Base-by-base conservation (phyloP, 2,888 invertebrate genomes). In the Brachypterus glaber region DNA sequence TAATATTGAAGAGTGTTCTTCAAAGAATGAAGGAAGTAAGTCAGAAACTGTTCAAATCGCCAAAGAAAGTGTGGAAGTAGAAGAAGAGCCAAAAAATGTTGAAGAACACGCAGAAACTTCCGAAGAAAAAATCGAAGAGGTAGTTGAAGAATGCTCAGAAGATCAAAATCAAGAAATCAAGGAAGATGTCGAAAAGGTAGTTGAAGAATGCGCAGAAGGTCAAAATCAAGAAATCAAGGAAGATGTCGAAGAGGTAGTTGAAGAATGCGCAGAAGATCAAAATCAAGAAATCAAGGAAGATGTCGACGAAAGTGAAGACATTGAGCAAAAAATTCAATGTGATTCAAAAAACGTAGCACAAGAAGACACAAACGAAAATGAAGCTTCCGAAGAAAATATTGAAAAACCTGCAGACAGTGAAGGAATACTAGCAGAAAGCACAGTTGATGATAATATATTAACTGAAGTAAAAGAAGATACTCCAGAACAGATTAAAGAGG, bases 11-110 rank as follows among this genome's bases (percentile, higher is more conserved):
- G 4, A 18, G 11, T 21, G 15, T 4, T 14, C 12, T 13, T 14
- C 13, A 35, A 35, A 32, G 11, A 21, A 13, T n/a, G 16, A 5
- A n/a, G 7, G 15, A 7, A 24, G 11, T n/a, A 25, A 43, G 15
- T 3, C 8, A 21, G 30, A 35, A 17, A 11, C 16, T 34, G 15
- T 11, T 11, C 13, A 17, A 26, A n/a, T 7, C 9, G 3, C 3
- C 4, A 5, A 1, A 17, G 32, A 31, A 11, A 14, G 29, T 21
- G 12, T 24, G 7, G 31, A 43, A 31, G 4, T 29, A 13, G 30
- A 18, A 9, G 35, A 34, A 21, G 21, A 14, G 13, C 14, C 33
- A 13, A 8, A 9, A 17, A 16, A 26, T 33, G 16, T 27, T 15
- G 24, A 21, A 25, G 18, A 21, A 17, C 17, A 11, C 2, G 24